Evolutionary conservation across 2,797 vertebrate genomes (phyloP).

Genomic region (Gouania willdenowi): DNA sequence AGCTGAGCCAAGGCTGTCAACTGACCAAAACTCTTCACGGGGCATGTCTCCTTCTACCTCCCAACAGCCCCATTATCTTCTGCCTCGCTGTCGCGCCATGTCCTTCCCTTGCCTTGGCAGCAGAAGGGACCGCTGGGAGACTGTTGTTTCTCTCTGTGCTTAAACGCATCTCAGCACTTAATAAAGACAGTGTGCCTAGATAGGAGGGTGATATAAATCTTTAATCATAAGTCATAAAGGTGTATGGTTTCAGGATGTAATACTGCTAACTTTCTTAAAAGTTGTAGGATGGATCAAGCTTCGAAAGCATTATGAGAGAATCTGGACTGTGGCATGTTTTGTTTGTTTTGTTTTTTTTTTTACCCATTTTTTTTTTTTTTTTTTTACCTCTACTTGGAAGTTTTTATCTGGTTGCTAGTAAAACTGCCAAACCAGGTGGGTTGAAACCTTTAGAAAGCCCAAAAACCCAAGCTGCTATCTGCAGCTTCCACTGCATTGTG

Average conservation of each 20-base stretch:
- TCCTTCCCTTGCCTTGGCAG: conserved; percentile 47
- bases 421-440: conserved; percentile 23
- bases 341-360: too few species aligned
- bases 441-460: conserved; percentile 33
- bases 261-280: conserved; percentile 22
- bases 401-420: conserved; percentile 15
- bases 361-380: too few species aligned
- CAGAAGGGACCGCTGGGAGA: conserved; percentile 49
- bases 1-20: conserved; percentile 79
- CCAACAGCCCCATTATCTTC: conserved; percentile 41
- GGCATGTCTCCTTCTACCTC: conserved; percentile 41
- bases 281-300: conserved; percentile 8
- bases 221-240: conserved; percentile 29
- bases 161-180: conserved; percentile 59
- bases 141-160: conserved; percentile 51
- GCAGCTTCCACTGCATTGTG: conserved; percentile 60
- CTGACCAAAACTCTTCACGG: conserved; percentile 21
- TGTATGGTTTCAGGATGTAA: conserved; percentile 30
- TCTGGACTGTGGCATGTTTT: conserved; percentile 11
- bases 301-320: conserved; percentile 17
- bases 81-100: conserved; percentile 40
- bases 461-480: conserved; percentile 65
- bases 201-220: conserved; percentile 35
- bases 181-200: conserved; percentile 53
- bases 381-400: conserved; percentile 36